phyloP scores from a whole-genome alignment of 2,797 vertebrate genomes.

The Leptatherina wallacei region DNA sequence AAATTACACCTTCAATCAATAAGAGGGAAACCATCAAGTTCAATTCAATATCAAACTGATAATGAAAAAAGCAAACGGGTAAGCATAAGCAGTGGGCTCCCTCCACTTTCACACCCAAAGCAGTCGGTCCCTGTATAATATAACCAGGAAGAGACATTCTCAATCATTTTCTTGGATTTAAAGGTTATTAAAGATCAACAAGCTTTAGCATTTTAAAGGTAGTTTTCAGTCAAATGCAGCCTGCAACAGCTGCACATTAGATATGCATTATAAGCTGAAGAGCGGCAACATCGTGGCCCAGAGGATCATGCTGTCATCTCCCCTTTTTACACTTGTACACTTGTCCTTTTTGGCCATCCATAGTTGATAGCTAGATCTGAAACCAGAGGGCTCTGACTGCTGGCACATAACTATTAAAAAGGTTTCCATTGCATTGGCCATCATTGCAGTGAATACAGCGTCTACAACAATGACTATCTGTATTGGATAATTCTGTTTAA shows the following conservation, averaged over 20 bases:
- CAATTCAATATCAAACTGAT: no score
- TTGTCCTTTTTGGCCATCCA: background rate
- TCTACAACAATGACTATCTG: background rate
- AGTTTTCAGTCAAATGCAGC: constrained; percentile 21
- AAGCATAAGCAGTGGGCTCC: background rate
- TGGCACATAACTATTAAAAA: background rate
- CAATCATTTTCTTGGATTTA: constrained; percentile 4
- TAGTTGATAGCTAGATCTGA: background rate
- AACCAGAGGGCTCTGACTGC: background rate
- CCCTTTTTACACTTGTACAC: constrained; percentile 8
- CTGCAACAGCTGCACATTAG: constrained; percentile 28
- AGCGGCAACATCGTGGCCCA: constrained; percentile 14
- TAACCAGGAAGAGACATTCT: background rate
- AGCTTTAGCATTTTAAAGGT: constrained; percentile 11
- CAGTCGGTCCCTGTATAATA: background rate
- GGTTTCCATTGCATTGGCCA: background rate
- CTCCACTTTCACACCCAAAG: background rate
- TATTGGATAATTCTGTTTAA: background rate
- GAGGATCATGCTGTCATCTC: constrained; percentile 23
- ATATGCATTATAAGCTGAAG: constrained; percentile 30
- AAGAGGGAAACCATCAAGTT: background rate
- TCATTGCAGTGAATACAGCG: background rate
- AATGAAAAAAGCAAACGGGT: background rate
- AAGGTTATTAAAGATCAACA: background rate
- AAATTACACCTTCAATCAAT: background rate